Evolutionary conservation across 2,797 vertebrate species (phyloP), one percentile per base, ranked within the genome.

Genomic region (Hydrocynus forskahlii): DNA sequence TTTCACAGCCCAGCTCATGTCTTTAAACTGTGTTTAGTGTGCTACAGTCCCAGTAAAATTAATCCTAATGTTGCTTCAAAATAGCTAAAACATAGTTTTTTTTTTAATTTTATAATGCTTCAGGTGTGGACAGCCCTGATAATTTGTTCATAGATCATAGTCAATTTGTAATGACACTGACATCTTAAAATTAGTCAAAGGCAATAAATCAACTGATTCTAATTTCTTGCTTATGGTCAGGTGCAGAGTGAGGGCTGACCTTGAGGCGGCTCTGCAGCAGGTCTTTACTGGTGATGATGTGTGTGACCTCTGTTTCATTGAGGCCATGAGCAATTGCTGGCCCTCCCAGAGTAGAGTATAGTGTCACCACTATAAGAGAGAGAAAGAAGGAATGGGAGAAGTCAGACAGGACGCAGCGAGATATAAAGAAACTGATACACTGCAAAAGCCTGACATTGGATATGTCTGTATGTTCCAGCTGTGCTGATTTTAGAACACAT

Each of bases 221-320:
- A 10, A 25, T 62, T 25, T 12, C 38, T 40, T 40, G 63, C 8
- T 59, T 21, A 17, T 8, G 19, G 7, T 29, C 50, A 38, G 62
- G 19, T 57, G 54, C n/a, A 54, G 52, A 23, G 4, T 0, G 23
- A 29, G 25, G 8, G 29, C 91, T 91, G 87, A 99, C 98, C 96
- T 96, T 98, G 83, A 99, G 83, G 70, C 98, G 97, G 80, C 95
- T 95, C 78, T 98, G 96, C 81, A 99, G 94, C 81, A 99, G 82
- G 71, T 99, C 97, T 89, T 96, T 98, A 88, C 98, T 99, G 4
- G 98, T 99, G 87, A 99, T 97, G 88, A 99, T 99, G 90, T 97
- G 97, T 13, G 97, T 99, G 90, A 99, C 95, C 86, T 97, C 96
- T 0, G 97, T 98, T 91, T 99, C 98, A n/a, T 97, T 97, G 67